Base-by-base conservation (phyloP, 2,888 invertebrate species). In the Drosophila rubida region DNA sequence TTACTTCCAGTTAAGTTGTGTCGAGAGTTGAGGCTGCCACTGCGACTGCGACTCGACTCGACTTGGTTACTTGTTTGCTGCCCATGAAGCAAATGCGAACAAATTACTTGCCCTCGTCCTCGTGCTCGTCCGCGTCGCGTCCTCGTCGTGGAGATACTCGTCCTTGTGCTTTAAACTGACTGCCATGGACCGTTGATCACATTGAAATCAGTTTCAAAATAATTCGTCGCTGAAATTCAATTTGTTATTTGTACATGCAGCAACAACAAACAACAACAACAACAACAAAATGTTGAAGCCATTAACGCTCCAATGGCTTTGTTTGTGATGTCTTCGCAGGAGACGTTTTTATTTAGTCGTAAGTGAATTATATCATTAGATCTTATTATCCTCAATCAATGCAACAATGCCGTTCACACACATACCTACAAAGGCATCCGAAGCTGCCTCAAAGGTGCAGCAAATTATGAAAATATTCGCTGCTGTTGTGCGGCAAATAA, bases 151-250 rank as follows among this genome's bases (percentile, higher is more conserved):
- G 22, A 39, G 51, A 51, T 41, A n/a, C 41, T 35, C 37, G 44
- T 51, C 32, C 32, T 55, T 61, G 54, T 63, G 63, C 76, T 87
- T 78, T 80, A 86, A 80, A 84, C 79, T 75, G 81, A 59, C 69
- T 75, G 59, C 65, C 79, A 62, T 46, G 71, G 70, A 75, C 82
- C 86, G 73, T 64, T 69, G 87, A 87, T 87, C 87, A 70, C 83
- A 84, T 88, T 88, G 83, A 84, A 84, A 84, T 84, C 83, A 88
- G 88, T 84, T 84, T 83, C 84, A 78, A 80, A 86, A 84, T 84
- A 88, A 88, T 84, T 84, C 78, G 75, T 59, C 65, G 75, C 73
- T 69, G 84, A 84, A 84, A 84, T 84, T 84, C 83, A 84, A 84
- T 84, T 84, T 84, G 80, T 88, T 84, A 84, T 88, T 83, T 88